Conservation (phyloP, 2,797 vertebrate genomes). For the Dallia pectoralis region DNA sequence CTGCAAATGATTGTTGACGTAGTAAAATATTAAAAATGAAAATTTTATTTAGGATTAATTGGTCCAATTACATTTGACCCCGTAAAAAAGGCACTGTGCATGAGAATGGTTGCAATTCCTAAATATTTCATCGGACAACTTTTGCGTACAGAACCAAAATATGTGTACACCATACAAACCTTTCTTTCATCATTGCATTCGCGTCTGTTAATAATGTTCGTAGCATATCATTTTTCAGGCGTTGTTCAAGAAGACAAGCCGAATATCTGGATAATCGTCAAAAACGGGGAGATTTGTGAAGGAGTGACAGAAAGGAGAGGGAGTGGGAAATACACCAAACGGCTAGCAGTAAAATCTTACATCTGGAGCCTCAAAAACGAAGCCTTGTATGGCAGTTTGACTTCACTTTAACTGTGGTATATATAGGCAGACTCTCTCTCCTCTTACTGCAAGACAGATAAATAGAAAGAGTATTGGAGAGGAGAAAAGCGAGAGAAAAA, state of each 20-base stretch:
- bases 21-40: too few relatives aligned
- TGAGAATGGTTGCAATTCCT: too few relatives aligned
- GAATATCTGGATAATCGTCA: constrained; percentile 23
- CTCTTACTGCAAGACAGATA: constrained; percentile 24
- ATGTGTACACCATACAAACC: constrained; percentile 10
- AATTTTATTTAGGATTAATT: too few relatives aligned
- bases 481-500: too few relatives aligned
- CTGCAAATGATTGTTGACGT: too few relatives aligned
- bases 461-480: constrained; percentile 16
- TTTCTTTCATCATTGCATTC: neutral
- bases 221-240: constrained; percentile 11
- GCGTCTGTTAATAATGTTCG: constrained; percentile 11
- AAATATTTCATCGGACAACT: too few relatives aligned
- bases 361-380: constrained; percentile 37
- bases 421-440: constrained; percentile 40
- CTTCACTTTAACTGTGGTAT: constrained; percentile 56
- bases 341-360: constrained; percentile 39
- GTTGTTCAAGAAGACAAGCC: constrained; percentile 20
- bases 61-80: too few relatives aligned
- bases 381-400: constrained; percentile 49
- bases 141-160: neutral
- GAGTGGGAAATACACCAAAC: constrained; percentile 21
- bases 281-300: constrained; percentile 36
- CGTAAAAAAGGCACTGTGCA: too few relatives aligned
- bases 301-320: constrained; percentile 22